Base-by-base conservation (phyloP, 2,888 invertebrate species). In the Eupithecia tripunctaria region DNA sequence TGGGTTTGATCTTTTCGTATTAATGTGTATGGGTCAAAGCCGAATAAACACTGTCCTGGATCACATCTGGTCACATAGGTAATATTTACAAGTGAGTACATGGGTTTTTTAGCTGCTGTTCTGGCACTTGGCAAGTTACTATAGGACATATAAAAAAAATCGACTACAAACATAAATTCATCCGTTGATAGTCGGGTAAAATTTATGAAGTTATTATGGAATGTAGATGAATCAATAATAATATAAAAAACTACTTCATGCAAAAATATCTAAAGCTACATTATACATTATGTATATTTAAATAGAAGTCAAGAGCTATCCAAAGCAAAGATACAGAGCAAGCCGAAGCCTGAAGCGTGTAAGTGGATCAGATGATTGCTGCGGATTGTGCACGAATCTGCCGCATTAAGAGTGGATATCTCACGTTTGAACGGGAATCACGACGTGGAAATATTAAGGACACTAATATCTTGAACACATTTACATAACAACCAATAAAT, bases 401-500 rank as follows among this genome's bases (percentile, higher is more conserved):
- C 76, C 78, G 82, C 84, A 82, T 85, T 85, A 84, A 87, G 82
- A 88, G 85, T 82, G 84, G 83, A 90, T 89, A 89, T 90, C 89
- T 90, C 89, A 89, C 88, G 89, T 89, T 88, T 84, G 85, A 86
- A 85, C 84, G 87, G 87, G 89, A 91, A 93, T 91, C 91, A 90
- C 89, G 92, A 93, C 91, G 87, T 87, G 84, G 89, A 93, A 91
- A 89, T 93, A 93, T 94, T 91, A 91, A 91, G 90, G 91, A 92
- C 92, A 90, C 90, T 93, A 91, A 92, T 93, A 91, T 90, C 91
- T 89, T 89, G 90, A 90, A 90, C 89, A 90, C 87, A 93, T 92
- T 92, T 92, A 92, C 93, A 93, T 93, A 93, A 92, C 89, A 89
- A 86, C 90, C 87, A 86, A 94, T 94, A 92, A 93, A 93, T 93